These are phyloP conservation scores for Brachyalestes nurse DNA, from an alignment of 2,797 vertebrate species.

Conservation along the genomic window DNA sequence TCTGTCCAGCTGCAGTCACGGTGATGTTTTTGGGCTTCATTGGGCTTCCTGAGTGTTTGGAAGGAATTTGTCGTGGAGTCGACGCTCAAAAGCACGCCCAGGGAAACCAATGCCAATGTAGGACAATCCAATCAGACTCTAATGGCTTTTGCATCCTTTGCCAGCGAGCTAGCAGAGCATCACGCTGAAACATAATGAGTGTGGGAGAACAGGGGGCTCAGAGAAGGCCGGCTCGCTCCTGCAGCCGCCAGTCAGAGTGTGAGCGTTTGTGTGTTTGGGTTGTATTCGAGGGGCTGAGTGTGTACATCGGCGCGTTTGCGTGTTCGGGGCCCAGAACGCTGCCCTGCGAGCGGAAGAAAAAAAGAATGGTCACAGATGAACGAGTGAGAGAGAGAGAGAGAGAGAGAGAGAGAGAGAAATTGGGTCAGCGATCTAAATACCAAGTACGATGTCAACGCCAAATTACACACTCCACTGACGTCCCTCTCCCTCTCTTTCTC, in stretches of 20 bases:
- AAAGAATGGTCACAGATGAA: constrained; percentile 43
- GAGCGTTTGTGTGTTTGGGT: constrained; percentile 26
- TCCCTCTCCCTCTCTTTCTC: constrained; percentile 39
- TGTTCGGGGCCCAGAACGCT: constrained; percentile 67
- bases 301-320: constrained; percentile 49
- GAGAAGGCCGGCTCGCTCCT: neutral
- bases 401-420: constrained; percentile 69
- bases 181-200: neutral
- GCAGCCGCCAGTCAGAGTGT: neutral
- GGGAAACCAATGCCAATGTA: constrained; percentile 7
- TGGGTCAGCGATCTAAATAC: constrained; percentile 82
- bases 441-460: constrained; percentile 72
- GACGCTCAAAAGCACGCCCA: neutral
- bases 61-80: neutral
- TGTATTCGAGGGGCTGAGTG: constrained; percentile 20
- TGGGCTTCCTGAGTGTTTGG: neutral
- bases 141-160: constrained; percentile 15
- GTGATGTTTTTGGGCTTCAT: too few relatives aligned
- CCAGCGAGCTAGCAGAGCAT: constrained; percentile 8
- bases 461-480: constrained; percentile 69
- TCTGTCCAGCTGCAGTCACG: too few relatives aligned
- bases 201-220: neutral
- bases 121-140: constrained; percentile 28
- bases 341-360: constrained; percentile 71
- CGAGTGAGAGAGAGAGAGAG: constrained; percentile 57